Conservation (phyloP, 2,797 vertebrate genomes). For the Myripristis jacobus region DNA sequence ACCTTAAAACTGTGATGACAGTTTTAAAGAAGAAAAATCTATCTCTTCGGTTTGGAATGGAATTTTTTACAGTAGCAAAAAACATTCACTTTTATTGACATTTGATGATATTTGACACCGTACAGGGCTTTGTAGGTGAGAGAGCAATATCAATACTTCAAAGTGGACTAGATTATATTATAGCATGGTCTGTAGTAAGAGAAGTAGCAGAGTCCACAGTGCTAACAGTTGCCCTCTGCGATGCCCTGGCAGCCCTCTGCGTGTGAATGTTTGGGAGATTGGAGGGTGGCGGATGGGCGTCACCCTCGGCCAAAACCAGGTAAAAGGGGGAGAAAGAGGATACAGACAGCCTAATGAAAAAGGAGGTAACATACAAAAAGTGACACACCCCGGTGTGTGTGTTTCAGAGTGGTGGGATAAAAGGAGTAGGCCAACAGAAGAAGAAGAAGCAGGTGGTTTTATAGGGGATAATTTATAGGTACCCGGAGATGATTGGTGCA, state of each 20-base stretch:
- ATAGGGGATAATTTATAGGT: constrained; percentile 29
- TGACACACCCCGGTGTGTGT: constrained; percentile 13
- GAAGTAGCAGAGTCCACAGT: constrained; percentile 61
- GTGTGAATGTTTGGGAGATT: background rate
- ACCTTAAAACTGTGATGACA: constrained; percentile 34
- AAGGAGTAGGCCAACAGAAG: constrained; percentile 33
- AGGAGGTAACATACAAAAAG: constrained; percentile 31
- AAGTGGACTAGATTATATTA: constrained; percentile 48
- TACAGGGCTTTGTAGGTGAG: constrained; percentile 56
- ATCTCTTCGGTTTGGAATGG: constrained; percentile 78
- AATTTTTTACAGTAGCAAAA: constrained; percentile 71
- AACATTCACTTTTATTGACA: constrained; percentile 69
- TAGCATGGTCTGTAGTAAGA: constrained; percentile 46
- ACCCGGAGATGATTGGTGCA: constrained; percentile 44
- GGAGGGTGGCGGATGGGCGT: background rate
- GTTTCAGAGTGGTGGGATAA: background rate
- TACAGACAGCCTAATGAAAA: background rate
- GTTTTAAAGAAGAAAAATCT: constrained; percentile 36
- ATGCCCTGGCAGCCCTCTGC: constrained; percentile 48
- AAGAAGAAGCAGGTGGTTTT: constrained; percentile 33
- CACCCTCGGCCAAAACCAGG: constrained; percentile 35
- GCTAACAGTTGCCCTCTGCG: constrained; percentile 57
- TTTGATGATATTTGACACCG: constrained; percentile 68
- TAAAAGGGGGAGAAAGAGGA: background rate
- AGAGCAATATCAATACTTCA: constrained; percentile 71